Base-by-base conservation (phyloP, 2,888 invertebrate genomes). In the Oegoconia quadripuncta region DNA sequence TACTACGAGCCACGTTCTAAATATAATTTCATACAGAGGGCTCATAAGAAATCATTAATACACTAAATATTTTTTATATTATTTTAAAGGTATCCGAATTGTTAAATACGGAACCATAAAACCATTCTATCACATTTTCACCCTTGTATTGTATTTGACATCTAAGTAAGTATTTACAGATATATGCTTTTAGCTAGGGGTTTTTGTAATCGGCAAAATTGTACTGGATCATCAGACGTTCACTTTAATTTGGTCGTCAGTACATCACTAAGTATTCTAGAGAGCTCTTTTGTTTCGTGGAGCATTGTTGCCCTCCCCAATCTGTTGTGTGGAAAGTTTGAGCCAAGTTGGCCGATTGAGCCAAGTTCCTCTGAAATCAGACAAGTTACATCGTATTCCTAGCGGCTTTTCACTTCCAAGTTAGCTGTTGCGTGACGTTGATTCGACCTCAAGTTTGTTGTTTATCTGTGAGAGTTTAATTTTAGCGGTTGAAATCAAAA, bases 341-440 rank as follows among this genome's bases (percentile, higher is more conserved):
- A 55, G 57, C 60, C 58, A 66, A 74, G 70, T 64, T 64, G 64
- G 65, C 62, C 72, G 72, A 76, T 77, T 70, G 74, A 60, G 65
- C 64, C 66, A 75, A 82, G 73, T 79, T 80, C 64, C 54, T 58
- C 64, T 53, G 59, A 66, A 80, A 79, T 77, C 74, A 73, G 70
- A 73, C 76, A 73, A 81, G 74, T 75, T 74, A 75, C 77, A 74
- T 70, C 67, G 71, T 76, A 76, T 71, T 72, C 68, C 66, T 73
- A 56, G 69, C 64, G 73, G 77, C 71, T 77, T 77, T 77, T 74
- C 72, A 69, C 71, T 72, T 65, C 54, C 56, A 65, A 75, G 65
- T 75, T 74, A 57, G 62, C 63, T 66, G 66, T 74, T 69, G 74
- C 77, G 77, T 81, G 76, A 78, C 70, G 74, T 63, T 68, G 71